Conservation (phyloP, 1,140 invertebrate species). For the Triops cancriformis region DNA sequence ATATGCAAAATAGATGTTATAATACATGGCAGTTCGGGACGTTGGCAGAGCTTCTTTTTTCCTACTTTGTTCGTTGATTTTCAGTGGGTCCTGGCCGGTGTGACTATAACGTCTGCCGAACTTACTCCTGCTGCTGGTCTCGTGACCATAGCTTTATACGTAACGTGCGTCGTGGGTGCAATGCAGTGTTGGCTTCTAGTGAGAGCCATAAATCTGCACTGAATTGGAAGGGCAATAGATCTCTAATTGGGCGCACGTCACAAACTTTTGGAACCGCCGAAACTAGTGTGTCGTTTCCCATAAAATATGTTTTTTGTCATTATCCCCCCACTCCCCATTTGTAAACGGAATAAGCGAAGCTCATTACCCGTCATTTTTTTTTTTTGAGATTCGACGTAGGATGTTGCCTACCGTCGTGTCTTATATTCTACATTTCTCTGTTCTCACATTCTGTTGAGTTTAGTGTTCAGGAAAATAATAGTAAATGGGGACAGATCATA, state of each 20-base stretch:
- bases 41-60: neutral
- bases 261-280: neutral
- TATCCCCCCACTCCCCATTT: too few relatives aligned
- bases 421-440: too few relatives aligned
- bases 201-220: neutral
- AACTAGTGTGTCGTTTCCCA: neutral
- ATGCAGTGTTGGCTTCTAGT: neutral
- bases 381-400: too few relatives aligned
- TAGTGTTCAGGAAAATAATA: too few relatives aligned
- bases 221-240: neutral
- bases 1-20: slow-evolving; percentile 7
- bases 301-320: neutral
- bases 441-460: too few relatives aligned
- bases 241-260: slow-evolving; percentile 12
- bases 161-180: neutral
- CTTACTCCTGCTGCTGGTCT: slow-evolving; percentile 3
- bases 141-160: neutral
- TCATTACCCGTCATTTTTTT: too few relatives aligned
- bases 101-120: neutral
- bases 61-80: neutral
- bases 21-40: neutral
- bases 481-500: too few relatives aligned
- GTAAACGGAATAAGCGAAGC: too few relatives aligned
- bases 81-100: neutral
- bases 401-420: too few relatives aligned